Evolutionary conservation across 2,797 vertebrate genomes (phyloP).

Genomic region (Nannoperca australis): DNA sequence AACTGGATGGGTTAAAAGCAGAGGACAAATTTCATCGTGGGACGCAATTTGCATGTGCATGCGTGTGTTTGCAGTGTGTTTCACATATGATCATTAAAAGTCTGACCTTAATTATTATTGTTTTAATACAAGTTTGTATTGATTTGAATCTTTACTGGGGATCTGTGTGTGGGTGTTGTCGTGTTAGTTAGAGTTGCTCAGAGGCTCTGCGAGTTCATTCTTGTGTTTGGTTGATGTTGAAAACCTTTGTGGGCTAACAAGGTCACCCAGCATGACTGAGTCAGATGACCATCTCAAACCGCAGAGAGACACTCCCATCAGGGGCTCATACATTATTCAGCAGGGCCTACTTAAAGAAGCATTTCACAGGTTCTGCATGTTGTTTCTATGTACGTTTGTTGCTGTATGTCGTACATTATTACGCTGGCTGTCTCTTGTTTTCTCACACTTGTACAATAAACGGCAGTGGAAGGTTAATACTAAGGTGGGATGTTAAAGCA

Average conservation of each 20-base stretch:
- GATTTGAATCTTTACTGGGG: too few relatives aligned
- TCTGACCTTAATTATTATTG: too few relatives aligned
- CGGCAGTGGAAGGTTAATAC: neutral
- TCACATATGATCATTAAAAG: too few relatives aligned
- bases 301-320: slow-evolving; percentile 20
- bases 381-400: slow-evolving; percentile 4
- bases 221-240: slow-evolving; percentile 13
- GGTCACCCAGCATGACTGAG: slow-evolving; percentile 33
- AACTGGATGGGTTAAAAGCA: too few relatives aligned
- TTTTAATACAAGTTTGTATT: neutral
- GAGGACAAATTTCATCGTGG: too few relatives aligned
- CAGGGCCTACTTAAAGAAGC: slow-evolving; percentile 30
- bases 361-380: slow-evolving; percentile 28
- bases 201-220: neutral
- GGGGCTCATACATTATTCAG: slow-evolving; percentile 46
- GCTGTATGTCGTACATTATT: neutral
- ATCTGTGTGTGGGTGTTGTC: neutral
- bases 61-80: too few relatives aligned
- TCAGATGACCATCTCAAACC: slow-evolving; percentile 41
- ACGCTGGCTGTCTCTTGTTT: neutral
- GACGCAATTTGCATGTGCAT: too few relatives aligned
- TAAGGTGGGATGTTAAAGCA: neutral
- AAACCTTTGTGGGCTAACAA: slow-evolving; percentile 25
- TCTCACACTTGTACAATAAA: neutral
- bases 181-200: neutral